phyloP scores from a whole-genome alignment of 2,797 vertebrate genomes.

The Melanotaenia pygmaea region DNA sequence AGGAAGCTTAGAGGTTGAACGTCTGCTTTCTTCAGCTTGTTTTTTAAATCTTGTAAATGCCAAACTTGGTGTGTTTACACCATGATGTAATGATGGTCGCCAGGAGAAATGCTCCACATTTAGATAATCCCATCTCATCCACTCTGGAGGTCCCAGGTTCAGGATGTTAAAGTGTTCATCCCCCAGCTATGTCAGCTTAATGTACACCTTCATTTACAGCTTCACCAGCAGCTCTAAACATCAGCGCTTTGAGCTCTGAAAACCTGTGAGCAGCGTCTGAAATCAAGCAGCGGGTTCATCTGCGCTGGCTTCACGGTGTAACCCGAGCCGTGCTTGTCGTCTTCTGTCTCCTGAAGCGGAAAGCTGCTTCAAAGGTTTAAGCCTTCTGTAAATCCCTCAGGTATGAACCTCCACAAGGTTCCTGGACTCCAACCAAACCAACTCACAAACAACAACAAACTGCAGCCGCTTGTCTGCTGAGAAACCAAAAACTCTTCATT shows the following conservation, averaged over 20 bases:
- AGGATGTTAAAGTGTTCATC: constrained; percentile 63
- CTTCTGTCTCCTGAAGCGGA: constrained; percentile 40
- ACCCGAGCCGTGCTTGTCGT: constrained; percentile 46
- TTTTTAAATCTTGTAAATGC: constrained; percentile 11
- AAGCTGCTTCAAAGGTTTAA: constrained; percentile 63
- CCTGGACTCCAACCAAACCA: constrained; percentile 44
- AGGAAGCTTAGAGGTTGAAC: constrained; percentile 6
- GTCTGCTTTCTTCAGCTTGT: not conserved
- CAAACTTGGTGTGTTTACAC: not conserved
- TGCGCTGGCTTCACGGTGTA: constrained; percentile 4
- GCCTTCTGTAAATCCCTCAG: constrained; percentile 71
- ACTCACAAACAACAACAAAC: constrained; percentile 50
- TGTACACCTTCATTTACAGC: constrained; percentile 35
- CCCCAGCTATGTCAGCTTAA: constrained; percentile 24
- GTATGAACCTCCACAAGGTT: constrained; percentile 30
- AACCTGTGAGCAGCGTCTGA: not conserved
- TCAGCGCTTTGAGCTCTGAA: not conserved
- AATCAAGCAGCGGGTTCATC: constrained; percentile 4
- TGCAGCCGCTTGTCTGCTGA: not conserved
- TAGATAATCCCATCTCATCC: constrained; percentile 21
- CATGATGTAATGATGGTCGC: not conserved
- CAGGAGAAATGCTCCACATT: not conserved
- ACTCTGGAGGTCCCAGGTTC: constrained; percentile 17
- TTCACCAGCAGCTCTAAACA: not conserved
- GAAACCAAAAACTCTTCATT: not conserved